A percentile compares a stretch with the other conserved stretches of the same genome.
phyloP scores from a whole-genome alignment of 2,888 invertebrate species.

The Volucella inflata region DNA sequence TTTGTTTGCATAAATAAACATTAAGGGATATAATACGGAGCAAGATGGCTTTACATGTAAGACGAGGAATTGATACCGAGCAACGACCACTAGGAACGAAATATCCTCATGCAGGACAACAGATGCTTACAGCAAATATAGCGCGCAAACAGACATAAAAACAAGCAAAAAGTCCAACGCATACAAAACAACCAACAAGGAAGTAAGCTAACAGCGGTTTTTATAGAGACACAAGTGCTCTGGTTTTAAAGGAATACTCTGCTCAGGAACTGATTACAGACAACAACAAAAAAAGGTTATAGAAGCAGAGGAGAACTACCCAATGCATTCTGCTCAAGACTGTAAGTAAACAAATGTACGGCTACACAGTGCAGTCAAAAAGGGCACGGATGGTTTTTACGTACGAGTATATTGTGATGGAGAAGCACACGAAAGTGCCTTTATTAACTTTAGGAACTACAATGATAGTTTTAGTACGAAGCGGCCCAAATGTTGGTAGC shows the following conservation, averaged over 20 bases:
- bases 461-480: too few species aligned
- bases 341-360: slow-evolving; percentile 15
- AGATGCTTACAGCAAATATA: slow-evolving; percentile 21
- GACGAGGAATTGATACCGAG: slow-evolving; percentile 35
- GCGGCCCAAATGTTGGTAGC: too few species aligned
- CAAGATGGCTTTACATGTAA: background rate
- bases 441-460: too few species aligned
- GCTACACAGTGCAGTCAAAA: slow-evolving; percentile 7
- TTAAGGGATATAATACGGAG: slow-evolving; percentile 31
- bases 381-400: background rate
- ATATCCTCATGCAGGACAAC: slow-evolving; percentile 47
- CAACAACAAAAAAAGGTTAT: background rate
- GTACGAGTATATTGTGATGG: too few species aligned
- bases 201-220: slow-evolving; percentile 57
- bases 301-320: slow-evolving; percentile 8
- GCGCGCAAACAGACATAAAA: slow-evolving; percentile 20
- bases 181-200: slow-evolving; percentile 50
- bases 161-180: slow-evolving; percentile 29
- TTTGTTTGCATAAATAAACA: slow-evolving; percentile 50
- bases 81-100: slow-evolving; percentile 30
- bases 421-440: too few species aligned
- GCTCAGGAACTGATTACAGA: slow-evolving; percentile 51
- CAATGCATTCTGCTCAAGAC: slow-evolving; percentile 11
- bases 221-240: slow-evolving; percentile 24
- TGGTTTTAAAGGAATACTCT: slow-evolving; percentile 56